Base-by-base conservation (phyloP, 35 echinoderm and acorn worm species). In the Apostichopus japonicus region DNA sequence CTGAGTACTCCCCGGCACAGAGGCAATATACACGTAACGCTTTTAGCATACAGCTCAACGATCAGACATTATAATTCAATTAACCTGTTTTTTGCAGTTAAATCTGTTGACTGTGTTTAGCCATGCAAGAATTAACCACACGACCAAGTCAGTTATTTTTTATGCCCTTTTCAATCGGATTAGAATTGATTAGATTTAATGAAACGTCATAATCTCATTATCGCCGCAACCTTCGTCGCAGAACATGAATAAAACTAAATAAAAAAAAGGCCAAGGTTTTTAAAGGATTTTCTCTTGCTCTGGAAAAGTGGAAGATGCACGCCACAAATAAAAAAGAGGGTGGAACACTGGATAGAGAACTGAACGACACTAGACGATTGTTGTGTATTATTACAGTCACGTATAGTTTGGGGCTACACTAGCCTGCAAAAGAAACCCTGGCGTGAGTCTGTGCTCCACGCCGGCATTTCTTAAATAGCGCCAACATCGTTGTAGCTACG, bases 41-140 rank as follows among this genome's bases (percentile, higher is more conserved):
- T 84, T 84, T 84, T 84, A 84, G 56, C 54, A 58, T 84, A 84
- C 56, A 84, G 81, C 54, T 84, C 53, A 84, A 84, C 16, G 81
- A 55, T 57, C 81, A 84, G 55, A 84, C 81, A 84, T 84, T 84
- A 84, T 84, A 84, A 84, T 84, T 84, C 81, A 84, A 84, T 84
- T 84, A 84, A 84, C 81, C 81, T 84, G 81, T 84, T 84, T 84
- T 84, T 84, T 6, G 81, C 81, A 84, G 81, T 84, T 84, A 84
- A 84, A 84, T 84, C 81, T 84, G 81, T 84, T 84, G 81, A 84
- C 81, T 58, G 53, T 84, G 81, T 84, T 84, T 57, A 84, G 54
- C 81, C 81, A 84, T 57, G 54, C 81, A 84, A 56, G 80, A 83
- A 83, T 56, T 83, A 83, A 83, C 80, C 80, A 83, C 80, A 84